Evolutionary conservation across 2,113 vertebrate species (phyloP).

Genomic region (Anhinga anhinga): DNA sequence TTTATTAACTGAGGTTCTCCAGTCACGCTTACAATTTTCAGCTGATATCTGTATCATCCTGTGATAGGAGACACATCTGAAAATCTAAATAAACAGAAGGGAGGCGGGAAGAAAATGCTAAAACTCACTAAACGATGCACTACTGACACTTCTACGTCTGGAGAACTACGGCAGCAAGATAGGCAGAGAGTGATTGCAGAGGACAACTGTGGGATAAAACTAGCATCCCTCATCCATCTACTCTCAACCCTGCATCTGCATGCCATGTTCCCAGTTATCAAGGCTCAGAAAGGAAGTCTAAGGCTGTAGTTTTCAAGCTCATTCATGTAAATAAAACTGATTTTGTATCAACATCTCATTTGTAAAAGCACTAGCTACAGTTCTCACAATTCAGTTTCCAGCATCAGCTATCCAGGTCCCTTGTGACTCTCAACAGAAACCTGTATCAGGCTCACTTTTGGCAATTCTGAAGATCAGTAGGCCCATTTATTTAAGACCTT

Average conservation of each 20-base stretch:
- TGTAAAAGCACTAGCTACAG: neutral
- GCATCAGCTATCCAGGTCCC: neutral
- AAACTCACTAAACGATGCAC: neutral
- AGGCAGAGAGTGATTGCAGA: neutral
- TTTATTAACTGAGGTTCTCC: neutral
- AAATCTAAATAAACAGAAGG: neutral
- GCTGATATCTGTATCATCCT: neutral
- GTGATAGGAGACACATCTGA: neutral
- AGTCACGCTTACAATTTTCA: neutral
- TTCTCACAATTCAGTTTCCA: neutral
- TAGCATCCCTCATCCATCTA: neutral
- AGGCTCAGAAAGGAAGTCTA: neutral
- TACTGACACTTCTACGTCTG: neutral
- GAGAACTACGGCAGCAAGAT: neutral
- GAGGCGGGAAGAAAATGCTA: neutral
- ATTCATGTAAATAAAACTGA: neutral
- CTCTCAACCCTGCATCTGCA: neutral
- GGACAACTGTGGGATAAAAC: neutral
- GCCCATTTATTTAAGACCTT: neutral
- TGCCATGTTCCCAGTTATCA: neutral
- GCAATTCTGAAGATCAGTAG: neutral
- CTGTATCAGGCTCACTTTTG: neutral
- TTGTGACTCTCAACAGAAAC: neutral
- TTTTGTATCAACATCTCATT: neutral
- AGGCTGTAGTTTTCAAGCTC: neutral